Evolutionary conservation across 2,888 invertebrate species (phyloP).

Genomic region (Acronicta alni): DNA sequence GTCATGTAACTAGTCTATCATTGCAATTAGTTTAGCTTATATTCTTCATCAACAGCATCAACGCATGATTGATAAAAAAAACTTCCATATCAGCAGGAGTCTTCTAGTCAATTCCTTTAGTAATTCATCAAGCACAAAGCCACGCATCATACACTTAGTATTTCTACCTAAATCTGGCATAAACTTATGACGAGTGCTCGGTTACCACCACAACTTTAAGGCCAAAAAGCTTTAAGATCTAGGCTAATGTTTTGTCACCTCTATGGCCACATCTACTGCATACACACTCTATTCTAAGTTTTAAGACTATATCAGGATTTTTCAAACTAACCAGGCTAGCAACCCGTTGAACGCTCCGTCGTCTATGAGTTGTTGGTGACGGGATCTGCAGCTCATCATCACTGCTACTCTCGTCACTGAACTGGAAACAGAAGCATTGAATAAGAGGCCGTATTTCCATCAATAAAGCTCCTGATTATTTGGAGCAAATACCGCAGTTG

Average conservation of each 20-base stretch:
- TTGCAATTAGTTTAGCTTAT: too few relatives aligned
- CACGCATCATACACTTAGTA: background rate
- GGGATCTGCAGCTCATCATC: conserved; percentile 33
- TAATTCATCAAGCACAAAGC: background rate
- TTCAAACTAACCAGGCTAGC: conserved; percentile 23
- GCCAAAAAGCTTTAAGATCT: too few relatives aligned
- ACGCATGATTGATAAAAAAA: too few relatives aligned
- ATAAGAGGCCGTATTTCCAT: background rate
- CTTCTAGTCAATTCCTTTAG: background rate
- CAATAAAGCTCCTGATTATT: too few relatives aligned
- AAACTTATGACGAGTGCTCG: too few relatives aligned
- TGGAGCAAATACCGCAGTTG: too few relatives aligned
- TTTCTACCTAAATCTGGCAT: background rate
- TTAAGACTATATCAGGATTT: background rate
- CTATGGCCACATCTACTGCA: too few relatives aligned
- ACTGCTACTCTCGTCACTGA: conserved; percentile 46
- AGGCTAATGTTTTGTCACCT: too few relatives aligned
- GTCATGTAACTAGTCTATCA: background rate
- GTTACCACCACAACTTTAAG: too few relatives aligned
- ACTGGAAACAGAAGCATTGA: conserved; percentile 38
- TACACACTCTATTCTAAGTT: too few relatives aligned
- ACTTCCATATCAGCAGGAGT: too few relatives aligned
- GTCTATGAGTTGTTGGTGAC: conserved; percentile 33
- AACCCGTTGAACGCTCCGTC: conserved; percentile 18
- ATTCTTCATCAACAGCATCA: too few relatives aligned